Evolutionary conservation across 2,797 vertebrate genomes (phyloP).

Genomic region (Mico argentatus): DNA sequence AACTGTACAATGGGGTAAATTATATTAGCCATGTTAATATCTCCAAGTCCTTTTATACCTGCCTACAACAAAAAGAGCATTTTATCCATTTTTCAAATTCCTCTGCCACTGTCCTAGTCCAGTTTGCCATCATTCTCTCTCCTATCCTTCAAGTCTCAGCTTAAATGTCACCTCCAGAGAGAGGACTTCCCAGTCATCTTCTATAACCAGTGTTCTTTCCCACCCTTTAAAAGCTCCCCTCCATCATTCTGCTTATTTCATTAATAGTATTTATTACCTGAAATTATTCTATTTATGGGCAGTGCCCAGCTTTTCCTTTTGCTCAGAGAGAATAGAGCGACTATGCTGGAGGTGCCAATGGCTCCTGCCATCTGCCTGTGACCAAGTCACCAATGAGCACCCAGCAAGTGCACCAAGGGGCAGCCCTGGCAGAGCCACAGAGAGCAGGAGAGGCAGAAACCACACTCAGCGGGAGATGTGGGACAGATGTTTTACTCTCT

Average conservation of each 20-base stretch:
- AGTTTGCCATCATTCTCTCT: background rate
- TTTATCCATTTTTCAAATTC: background rate
- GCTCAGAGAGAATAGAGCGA: background rate
- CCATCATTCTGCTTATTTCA: background rate
- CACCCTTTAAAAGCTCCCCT: background rate
- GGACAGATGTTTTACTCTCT: background rate
- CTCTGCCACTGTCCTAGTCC: background rate
- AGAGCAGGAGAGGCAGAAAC: background rate
- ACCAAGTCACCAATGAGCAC: background rate
- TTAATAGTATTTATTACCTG: background rate
- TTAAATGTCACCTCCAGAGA: background rate
- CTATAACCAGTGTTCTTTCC: background rate
- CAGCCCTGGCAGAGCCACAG: background rate
- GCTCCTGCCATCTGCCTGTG: background rate
- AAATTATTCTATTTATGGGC: background rate
- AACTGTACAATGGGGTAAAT: background rate
- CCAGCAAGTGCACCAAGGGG: background rate
- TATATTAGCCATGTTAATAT: background rate
- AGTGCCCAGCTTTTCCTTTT: background rate
- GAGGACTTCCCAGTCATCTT: background rate
- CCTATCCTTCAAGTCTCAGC: background rate
- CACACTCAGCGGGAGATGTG: background rate
- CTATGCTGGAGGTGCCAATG: fast-evolving
- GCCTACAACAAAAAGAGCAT: background rate
- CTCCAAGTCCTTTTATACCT: background rate